A percentile compares a stretch with the other conserved stretches of the same genome.
phyloP scores from a whole-genome alignment of 2,113 vertebrate genomes.

The Galbula dea region DNA sequence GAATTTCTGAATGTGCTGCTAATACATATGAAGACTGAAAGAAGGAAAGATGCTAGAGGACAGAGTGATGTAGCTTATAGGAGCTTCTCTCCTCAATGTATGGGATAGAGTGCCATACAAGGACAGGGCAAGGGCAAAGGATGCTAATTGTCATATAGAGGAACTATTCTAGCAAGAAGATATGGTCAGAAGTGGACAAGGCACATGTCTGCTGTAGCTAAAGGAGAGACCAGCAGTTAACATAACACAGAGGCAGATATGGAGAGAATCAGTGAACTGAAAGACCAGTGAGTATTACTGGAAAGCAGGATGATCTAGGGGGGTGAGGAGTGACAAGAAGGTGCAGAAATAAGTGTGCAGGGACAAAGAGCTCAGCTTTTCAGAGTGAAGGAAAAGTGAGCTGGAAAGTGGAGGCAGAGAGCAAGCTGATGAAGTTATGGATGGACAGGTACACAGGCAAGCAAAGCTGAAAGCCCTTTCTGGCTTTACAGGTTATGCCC shows the following conservation, averaged over 20 bases:
- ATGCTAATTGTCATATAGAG: neutral
- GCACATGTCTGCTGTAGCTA: neutral
- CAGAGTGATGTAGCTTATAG: accelerated
- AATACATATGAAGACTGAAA: neutral
- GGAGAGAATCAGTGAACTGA: neutral
- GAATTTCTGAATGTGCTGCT: neutral
- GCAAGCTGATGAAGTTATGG: neutral
- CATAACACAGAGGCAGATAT: too few relatives aligned
- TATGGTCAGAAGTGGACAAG: neutral
- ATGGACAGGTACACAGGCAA: neutral
- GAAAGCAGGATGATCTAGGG: neutral
- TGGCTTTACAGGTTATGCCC: neutral
- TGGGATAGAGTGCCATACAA: neutral
- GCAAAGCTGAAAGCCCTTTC: neutral
- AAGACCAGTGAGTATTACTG: neutral
- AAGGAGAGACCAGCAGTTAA: neutral
- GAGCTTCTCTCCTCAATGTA: neutral
- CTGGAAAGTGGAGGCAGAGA: neutral
- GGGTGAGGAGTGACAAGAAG: neutral
- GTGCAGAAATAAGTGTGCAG: neutral
- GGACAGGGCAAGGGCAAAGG: neutral
- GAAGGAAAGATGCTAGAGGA: neutral
- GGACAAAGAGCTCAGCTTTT: neutral
- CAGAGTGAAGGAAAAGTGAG: neutral
- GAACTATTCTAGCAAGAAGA: neutral